These are phyloP conservation scores for Agrilus biguttatus DNA, from an alignment of 2,888 invertebrate genomes.

Conservation along the genomic window DNA sequence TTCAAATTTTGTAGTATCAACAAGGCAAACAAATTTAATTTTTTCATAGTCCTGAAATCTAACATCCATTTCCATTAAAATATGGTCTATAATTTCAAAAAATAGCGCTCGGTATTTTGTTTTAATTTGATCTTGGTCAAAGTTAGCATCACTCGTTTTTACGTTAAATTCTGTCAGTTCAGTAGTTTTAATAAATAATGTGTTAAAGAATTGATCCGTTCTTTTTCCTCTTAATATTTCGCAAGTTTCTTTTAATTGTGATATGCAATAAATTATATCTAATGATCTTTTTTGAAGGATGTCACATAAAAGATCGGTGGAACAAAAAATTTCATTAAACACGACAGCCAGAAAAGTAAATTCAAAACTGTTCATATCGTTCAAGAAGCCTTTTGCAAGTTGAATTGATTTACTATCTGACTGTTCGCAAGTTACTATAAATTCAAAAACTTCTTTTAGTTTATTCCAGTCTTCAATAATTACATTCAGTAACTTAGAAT, in stretches of 20 bases:
- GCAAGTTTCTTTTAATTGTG: slow-evolving; percentile 5
- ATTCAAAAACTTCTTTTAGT: slow-evolving; percentile 11
- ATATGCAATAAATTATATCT: slow-evolving; percentile 4
- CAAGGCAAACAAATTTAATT: neutral
- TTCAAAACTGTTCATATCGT: slow-evolving; percentile 9
- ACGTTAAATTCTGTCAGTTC: too few relatives aligned
- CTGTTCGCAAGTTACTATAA: slow-evolving; percentile 7
- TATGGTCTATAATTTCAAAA: neutral
- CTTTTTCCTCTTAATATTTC: slow-evolving; percentile 1
- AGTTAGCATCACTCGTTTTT: too few relatives aligned
- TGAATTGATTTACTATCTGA: slow-evolving; percentile 10
- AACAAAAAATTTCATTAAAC: slow-evolving; percentile 9
- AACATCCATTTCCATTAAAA: neutral
- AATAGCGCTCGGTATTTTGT: too few relatives aligned
- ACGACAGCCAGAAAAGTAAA: slow-evolving; percentile 11
- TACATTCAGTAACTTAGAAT: slow-evolving; percentile 8
- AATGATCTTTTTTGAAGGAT: slow-evolving; percentile 6
- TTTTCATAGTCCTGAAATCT: neutral
- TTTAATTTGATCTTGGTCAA: too few relatives aligned
- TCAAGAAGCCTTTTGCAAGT: slow-evolving; percentile 9
- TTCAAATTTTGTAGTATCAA: neutral
- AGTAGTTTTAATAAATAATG: too few relatives aligned
- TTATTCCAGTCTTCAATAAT: slow-evolving; percentile 10
- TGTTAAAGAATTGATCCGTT: neutral
- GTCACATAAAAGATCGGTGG: slow-evolving; percentile 7